Conservation (phyloP, 2,888 invertebrate species). For the Encarsia formosa region DNA sequence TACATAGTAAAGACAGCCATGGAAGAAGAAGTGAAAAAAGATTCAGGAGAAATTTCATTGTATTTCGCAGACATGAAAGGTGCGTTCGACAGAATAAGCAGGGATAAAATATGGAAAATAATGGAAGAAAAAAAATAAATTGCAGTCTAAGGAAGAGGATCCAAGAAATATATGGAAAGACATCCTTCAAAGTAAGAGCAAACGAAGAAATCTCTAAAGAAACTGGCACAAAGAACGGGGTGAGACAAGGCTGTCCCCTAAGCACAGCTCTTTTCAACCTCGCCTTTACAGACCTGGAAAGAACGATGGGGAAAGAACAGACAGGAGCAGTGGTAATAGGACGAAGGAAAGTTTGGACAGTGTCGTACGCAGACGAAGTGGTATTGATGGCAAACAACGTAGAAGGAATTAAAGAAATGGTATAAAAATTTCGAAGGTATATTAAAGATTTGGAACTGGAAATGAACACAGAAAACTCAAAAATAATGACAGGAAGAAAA, state of each 20-base stretch:
- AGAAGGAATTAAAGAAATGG: not conserved
- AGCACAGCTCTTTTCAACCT: not conserved
- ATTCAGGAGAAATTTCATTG: no score
- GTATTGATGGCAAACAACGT: not conserved
- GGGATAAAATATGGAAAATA: no score
- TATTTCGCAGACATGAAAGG: no score
- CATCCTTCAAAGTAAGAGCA: not conserved
- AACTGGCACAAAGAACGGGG: not conserved
- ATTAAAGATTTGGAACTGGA: no score
- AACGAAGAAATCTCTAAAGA: not conserved
- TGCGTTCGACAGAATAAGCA: no score
- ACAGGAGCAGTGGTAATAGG: not conserved
- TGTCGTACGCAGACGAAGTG: no score
- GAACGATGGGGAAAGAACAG: not conserved
- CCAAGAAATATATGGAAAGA: not conserved
- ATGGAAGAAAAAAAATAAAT: no score
- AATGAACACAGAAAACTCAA: not conserved
- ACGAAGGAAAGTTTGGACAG: not conserved
- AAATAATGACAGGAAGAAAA: not conserved
- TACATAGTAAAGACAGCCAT: no score
- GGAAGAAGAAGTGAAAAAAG: no score
- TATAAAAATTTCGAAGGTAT: not conserved
- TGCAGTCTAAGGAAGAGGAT: no score
- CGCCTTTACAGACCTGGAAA: not conserved
- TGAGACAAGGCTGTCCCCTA: not conserved